Percentiles rank a stretch among this genome's conserved stretches.
These are phyloP conservation scores for Venustoraphidia nigricollis DNA, from an alignment of 2,888 invertebrate species.

Conservation along the genomic window DNA sequence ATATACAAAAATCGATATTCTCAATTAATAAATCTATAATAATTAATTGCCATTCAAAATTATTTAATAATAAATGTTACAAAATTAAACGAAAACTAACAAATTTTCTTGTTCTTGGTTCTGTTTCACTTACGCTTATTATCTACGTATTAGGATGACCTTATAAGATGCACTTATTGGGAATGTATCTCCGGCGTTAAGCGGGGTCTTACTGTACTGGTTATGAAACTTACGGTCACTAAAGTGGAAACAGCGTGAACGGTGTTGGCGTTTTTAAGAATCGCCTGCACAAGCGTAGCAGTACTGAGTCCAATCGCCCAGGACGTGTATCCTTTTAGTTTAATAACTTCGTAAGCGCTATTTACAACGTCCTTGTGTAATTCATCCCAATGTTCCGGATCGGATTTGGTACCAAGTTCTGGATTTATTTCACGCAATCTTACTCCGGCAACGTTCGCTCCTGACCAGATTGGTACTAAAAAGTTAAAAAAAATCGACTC, in stretches of 20 bases:
- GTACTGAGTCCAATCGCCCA: conserved; percentile 81
- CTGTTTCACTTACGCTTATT: too few species aligned
- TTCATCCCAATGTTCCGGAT: conserved; percentile 64
- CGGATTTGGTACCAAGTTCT: conserved; percentile 50
- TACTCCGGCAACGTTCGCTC: conserved; percentile 83
- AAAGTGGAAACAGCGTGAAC: conserved; percentile 68
- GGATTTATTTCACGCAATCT: conserved; percentile 64
- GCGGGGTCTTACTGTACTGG: too few species aligned
- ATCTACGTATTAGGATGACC: too few species aligned
- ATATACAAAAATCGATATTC: too few species aligned
- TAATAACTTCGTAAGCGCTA: conserved; percentile 78
- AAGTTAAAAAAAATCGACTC: conserved; percentile 12
- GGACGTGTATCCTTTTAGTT: conserved; percentile 77
- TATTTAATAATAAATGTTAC: too few species aligned
- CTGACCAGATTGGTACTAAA: conserved; percentile 83
- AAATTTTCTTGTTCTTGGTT: too few species aligned
- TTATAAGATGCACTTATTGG: too few species aligned
- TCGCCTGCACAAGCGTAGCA: conserved; percentile 50
- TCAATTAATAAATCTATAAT: too few species aligned
- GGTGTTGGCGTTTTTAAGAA: conserved; percentile 55
- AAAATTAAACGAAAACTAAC: too few species aligned
- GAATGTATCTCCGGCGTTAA: too few species aligned
- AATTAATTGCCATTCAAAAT: too few species aligned
- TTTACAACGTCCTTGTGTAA: conserved; percentile 70
- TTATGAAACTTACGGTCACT: conserved; percentile 41